Conservation (phyloP, 2,888 invertebrate genomes). For the Lasioglossum lativentre region DNA sequence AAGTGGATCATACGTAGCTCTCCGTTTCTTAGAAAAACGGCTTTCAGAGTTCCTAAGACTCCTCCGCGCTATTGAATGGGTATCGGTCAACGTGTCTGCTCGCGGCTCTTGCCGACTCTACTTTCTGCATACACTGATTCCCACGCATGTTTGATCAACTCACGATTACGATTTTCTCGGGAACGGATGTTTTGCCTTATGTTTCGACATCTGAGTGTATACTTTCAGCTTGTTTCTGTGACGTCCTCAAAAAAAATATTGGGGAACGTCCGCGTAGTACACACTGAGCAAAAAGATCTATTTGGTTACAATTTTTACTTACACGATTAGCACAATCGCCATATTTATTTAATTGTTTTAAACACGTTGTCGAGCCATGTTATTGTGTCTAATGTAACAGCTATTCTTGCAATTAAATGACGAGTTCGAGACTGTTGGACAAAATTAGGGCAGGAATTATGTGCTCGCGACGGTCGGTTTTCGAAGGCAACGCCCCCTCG, state of each 20-base stretch:
- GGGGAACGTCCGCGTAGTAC: neutral
- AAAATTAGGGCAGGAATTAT: no score
- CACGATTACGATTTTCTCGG: neutral
- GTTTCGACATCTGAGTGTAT: neutral
- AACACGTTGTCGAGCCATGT: no score
- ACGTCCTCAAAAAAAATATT: neutral
- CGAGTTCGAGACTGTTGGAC: no score
- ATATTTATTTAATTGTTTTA: no score
- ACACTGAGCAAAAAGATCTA: no score
- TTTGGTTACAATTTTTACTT: no score
- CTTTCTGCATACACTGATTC: neutral
- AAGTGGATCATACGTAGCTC: neutral
- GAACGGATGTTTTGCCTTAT: neutral
- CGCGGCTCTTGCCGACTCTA: neutral
- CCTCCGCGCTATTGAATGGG: neutral
- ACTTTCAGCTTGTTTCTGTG: neutral
- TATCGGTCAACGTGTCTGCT: neutral
- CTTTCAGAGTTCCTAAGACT: neutral
- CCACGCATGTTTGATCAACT: neutral
- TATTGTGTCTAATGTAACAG: no score
- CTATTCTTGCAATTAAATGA: no score
- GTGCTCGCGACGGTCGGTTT: no score
- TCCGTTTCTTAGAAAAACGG: neutral
- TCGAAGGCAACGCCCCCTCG: no score
- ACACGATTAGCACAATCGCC: no score